Evolutionary conservation across 2,888 invertebrate species (phyloP).

Genomic region (Hemistola chrysoprasaria): DNA sequence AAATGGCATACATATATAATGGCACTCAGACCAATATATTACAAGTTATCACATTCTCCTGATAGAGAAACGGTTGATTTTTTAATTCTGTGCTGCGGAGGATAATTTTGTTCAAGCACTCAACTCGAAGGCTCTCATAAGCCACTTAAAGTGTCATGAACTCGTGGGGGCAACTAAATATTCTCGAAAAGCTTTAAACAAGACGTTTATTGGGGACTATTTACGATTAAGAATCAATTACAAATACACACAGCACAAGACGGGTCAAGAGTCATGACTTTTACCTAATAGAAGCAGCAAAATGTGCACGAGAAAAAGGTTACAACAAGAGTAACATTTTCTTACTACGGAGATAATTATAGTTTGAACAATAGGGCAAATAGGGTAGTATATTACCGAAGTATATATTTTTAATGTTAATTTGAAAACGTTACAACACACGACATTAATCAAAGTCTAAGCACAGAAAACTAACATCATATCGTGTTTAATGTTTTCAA

Average conservation of each 20-base stretch:
- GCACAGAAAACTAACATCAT: too few relatives aligned
- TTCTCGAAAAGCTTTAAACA: slow-evolving; percentile 15
- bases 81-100: slow-evolving; percentile 10
- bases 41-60: slow-evolving; percentile 5
- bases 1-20: slow-evolving; percentile 24
- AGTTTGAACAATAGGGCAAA: too few relatives aligned
- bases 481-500: too few relatives aligned
- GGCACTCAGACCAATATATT: slow-evolving; percentile 1
- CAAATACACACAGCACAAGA: background rate
- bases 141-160: slow-evolving; percentile 18
- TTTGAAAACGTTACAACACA: too few relatives aligned
- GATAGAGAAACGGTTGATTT: slow-evolving; percentile 11
- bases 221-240: slow-evolving; percentile 10
- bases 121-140: slow-evolving; percentile 14
- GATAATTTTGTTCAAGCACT: slow-evolving; percentile 17
- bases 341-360: too few relatives aligned
- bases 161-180: slow-evolving; percentile 10
- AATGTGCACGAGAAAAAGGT: too few relatives aligned
- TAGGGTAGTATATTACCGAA: too few relatives aligned
- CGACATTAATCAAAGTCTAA: too few relatives aligned
- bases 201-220: slow-evolving; percentile 6
- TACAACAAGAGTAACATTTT: too few relatives aligned
- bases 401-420: too few relatives aligned
- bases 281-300: background rate
- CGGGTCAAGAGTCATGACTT: background rate